Evolutionary conservation across 2,888 invertebrate species (phyloP), one percentile per base, ranked within the genome.

Genomic region (Archips crataeganus): DNA sequence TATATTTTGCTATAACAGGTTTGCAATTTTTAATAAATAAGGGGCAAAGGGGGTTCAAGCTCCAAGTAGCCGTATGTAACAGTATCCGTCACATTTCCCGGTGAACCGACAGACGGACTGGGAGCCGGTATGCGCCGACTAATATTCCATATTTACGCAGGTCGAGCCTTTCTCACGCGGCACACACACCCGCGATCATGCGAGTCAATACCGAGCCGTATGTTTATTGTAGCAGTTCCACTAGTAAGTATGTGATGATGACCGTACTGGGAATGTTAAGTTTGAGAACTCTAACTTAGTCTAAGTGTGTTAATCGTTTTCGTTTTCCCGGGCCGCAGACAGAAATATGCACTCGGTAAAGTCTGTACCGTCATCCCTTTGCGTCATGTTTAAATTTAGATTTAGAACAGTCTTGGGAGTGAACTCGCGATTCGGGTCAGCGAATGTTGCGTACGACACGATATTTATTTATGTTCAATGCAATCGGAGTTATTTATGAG

Each of bases 161-260:
- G 83, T 81, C 85, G 82, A 82, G 78, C 81, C 82, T 86, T 92
- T 92, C 92, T 90, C 92, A 93, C 92, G 91, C 78, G 74, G 80
- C 66, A 76, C 64, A 73, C 77, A 75, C 74, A 73, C 74, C 68
- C 75, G 78, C 84, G 85, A 92, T 92, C 88, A 91, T 87, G 80
- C 84, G 83, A 85, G 90, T 92, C 90, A 91, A 90, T 88, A 91
- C 74, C 74, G 75, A 76, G 64, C 34, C 71, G 51, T 74, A 72
- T 89, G 87, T 90, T 89, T 88, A 89, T 87, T 85, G 85, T 87
- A 89, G 83, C 86, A 88, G 89, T 90, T 87, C 80, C 75, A 80
- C 75, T 79, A 42, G 73, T 80, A 78, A 81, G 77, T 77, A 79
- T 76, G 78, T 75, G 76, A 77, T 78, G 79, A 78, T 72, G 70